phyloP scores from a whole-genome alignment of 2,888 invertebrate species.

The Agrochola litura region DNA sequence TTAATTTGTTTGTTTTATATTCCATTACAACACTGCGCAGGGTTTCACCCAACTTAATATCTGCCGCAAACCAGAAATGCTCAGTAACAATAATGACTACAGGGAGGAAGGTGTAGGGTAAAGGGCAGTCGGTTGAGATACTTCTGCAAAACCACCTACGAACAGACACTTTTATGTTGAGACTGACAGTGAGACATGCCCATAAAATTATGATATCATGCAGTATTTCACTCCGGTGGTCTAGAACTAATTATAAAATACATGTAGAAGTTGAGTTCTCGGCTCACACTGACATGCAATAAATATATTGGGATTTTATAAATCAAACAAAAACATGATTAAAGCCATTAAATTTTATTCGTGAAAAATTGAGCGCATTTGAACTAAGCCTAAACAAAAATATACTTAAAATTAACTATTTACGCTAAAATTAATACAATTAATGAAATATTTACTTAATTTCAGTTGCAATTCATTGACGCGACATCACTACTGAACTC shows the following conservation, averaged over 20 bases:
- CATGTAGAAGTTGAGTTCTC: too few species aligned
- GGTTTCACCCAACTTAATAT: not conserved
- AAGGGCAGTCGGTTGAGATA: too few species aligned
- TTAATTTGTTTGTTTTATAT: conserved; percentile 59
- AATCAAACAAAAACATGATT: conserved; percentile 68
- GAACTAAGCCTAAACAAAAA: conserved; percentile 83
- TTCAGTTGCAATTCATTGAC: conserved; percentile 62
- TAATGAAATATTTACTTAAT: conserved; percentile 69
- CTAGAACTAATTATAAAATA: too few species aligned
- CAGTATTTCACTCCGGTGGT: not conserved
- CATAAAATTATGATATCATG: too few species aligned
- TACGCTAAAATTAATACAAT: conserved; percentile 70
- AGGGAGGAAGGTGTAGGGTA: too few species aligned
- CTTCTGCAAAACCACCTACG: too few species aligned
- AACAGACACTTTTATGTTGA: too few species aligned
- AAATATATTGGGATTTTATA: too few species aligned
- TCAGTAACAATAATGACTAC: too few species aligned
- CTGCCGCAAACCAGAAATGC: not conserved
- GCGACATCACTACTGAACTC: conserved; percentile 38
- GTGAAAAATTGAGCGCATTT: conserved; percentile 89
- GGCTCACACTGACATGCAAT: not conserved
- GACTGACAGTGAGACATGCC: too few species aligned
- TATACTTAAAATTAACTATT: conserved; percentile 73
- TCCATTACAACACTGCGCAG: not conserved
- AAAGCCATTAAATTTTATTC: conserved; percentile 86